Base-by-base conservation (phyloP, 2,797 vertebrate genomes). In the Chaetodon trifasciatus region DNA sequence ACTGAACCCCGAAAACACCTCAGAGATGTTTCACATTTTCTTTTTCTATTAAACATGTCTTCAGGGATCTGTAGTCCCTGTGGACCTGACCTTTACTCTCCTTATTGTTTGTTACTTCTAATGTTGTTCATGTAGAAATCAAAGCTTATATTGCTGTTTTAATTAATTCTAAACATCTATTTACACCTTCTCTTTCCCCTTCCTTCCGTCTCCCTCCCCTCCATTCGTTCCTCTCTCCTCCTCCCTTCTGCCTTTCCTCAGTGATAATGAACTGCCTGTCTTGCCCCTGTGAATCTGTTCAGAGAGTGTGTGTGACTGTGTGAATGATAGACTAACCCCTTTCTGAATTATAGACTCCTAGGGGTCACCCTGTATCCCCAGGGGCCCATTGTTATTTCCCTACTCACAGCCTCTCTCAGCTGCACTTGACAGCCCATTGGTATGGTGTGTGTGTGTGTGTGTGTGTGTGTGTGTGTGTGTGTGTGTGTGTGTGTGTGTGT, bases 321-420 rank as follows among this genome's bases (percentile, higher is more conserved):
- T 90, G 90, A 89, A 86, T 91, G 85, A 91, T 97, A 96, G 97
- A 97, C 97, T 97, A 97, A 97, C 97, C 97, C 96, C 94, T 96
- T 95, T 96, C 96, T 97, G 97, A 98, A 97, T 97, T 96, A 98
- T 98, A 97, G 97, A 99, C 97, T 99, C 97, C 97, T 96, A 94
- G 90, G 96, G 96, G 97, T 98, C 97, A 97, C 96, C 40, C 81
- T 95, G 96, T 94, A 95, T 96, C 95, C 95, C 96, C 94, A 90
- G 88, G 93, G 88, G 92, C 91, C 96, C 91, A 97, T 98, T 99
- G 97, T 99, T 94, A 94, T 83, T 87, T 79, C 77, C 93, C 80
- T 93, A 86, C 94, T 97, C 96, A 96, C 96, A 95, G 96, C 94
- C 94, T 94, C 96, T 97, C 96, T 97, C 95, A 97, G 97, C 96